phyloP scores from a whole-genome alignment of 2,797 vertebrate species.

The Ctenochaetus hawaiiensis region DNA sequence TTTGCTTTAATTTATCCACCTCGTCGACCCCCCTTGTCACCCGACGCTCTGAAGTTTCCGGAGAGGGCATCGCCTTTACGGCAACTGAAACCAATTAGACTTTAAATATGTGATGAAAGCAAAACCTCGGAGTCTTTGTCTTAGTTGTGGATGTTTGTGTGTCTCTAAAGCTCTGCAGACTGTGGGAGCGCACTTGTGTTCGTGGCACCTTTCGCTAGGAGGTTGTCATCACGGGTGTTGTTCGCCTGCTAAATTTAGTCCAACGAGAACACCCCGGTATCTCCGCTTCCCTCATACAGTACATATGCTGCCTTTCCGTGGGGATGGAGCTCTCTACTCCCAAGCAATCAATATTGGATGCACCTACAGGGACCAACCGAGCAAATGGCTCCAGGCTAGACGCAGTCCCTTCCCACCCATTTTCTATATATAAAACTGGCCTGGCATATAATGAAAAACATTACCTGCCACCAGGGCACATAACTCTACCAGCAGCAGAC shows the following conservation, averaged over 20 bases:
- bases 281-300: constrained; percentile 45
- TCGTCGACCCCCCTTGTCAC: constrained; percentile 29
- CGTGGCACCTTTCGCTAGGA: constrained; percentile 45
- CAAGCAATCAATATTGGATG: constrained; percentile 84
- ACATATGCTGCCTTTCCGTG: constrained; percentile 60
- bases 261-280: constrained; percentile 60
- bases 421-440: constrained; percentile 83
- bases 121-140: constrained; percentile 15
- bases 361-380: constrained; percentile 81
- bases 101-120: constrained; percentile 48
- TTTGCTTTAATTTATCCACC: constrained; percentile 48
- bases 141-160: constrained; percentile 28
- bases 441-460: constrained; percentile 86
- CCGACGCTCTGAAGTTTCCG: constrained; percentile 25
- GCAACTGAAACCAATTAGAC: constrained; percentile 48
- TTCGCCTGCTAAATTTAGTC: constrained; percentile 78
- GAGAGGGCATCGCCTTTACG: constrained; percentile 27
- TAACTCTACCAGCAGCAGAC: constrained; percentile 75
- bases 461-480: constrained; percentile 80
- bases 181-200: constrained; percentile 32
- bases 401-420: constrained; percentile 79
- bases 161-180: constrained; percentile 27
- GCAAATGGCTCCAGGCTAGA: constrained; percentile 79
- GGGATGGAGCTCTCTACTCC: constrained; percentile 69
- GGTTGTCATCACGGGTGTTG: constrained; percentile 63